Percentiles rank a stretch among this genome's conserved stretches.
These are phyloP conservation scores for Pachyrhynchus sulphureomaculatus DNA, from an alignment of 1,140 invertebrate genomes.

Conservation along the genomic window DNA sequence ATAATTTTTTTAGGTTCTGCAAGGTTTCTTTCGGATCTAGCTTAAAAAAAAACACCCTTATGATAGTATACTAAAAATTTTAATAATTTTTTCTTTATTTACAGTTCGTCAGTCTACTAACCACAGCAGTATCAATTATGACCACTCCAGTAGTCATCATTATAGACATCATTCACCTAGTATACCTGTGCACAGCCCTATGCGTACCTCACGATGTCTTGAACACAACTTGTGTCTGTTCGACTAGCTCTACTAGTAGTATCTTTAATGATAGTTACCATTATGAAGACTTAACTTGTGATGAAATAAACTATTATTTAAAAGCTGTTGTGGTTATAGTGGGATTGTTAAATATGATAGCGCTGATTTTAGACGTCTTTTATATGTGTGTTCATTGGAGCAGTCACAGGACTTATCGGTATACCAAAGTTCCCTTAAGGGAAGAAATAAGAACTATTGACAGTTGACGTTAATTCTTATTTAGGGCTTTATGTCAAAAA, in stretches of 20 bases:
- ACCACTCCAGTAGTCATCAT: conserved; percentile 50
- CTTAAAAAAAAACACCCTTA: no score
- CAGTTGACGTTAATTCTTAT: conserved; percentile 2
- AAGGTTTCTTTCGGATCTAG: no score
- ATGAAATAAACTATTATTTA: conserved; percentile 52
- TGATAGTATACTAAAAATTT: no score
- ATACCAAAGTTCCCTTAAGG: conserved; percentile 33
- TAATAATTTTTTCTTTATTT: conserved; percentile 34
- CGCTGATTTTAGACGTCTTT: conserved; percentile 49
- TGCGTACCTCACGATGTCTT: conserved; percentile 48
- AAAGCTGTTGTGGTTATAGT: conserved; percentile 50
- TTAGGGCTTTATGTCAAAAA: no score
- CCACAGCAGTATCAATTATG: conserved; percentile 48
- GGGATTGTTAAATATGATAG: conserved; percentile 48
- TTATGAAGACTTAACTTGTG: conserved; percentile 54
- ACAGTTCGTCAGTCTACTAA: conserved; percentile 51
- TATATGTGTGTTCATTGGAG: conserved; percentile 55
- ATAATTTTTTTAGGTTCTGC: not conserved
- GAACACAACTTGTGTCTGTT: conserved; percentile 48
- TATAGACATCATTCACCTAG: conserved; percentile 53
- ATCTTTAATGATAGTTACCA: conserved; percentile 41
- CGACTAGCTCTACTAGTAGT: conserved; percentile 18
- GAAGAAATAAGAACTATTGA: not conserved
- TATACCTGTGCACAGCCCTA: conserved; percentile 48
- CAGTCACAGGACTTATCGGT: conserved; percentile 50